Evolutionary conservation across 2,797 vertebrate species (phyloP), one percentile per base, ranked within the genome.

Genomic region (Hydrolagus colliei): DNA sequence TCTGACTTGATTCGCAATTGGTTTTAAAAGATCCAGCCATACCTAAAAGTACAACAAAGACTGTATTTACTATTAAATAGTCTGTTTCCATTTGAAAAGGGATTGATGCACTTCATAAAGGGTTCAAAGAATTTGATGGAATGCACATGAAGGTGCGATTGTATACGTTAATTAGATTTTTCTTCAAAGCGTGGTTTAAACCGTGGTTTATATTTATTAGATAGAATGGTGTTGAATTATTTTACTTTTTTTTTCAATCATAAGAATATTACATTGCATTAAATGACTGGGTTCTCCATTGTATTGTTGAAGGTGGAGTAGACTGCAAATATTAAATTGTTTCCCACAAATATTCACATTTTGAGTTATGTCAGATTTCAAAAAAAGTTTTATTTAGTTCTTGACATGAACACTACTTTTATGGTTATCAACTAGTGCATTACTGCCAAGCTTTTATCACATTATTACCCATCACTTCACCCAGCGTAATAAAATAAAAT

Each of bases 21-120:
- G 98, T 90, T 99, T 99, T 91, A 98, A 91, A 87, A 98, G 96
- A 91, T 99, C 98, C 27, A 99, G 93, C 98, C 98, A 99, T 87
- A 99, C 96, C 98, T 99, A 90, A 73, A 91, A 90, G 87, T 63
- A 87, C 9, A 73, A 85, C 9, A n/a, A 18, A 86, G 13, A 9
- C 41, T 41, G 11, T 16, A 77, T 14, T 61, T 32, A 67, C n/a
- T 16, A 71, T 77, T 77, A 71, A 68, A 35, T 84, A 84, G 35
- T 68, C 2, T 4, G 12, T 68, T 68, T 84, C 65, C n/a, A 59
- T 61, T 77, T 77, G 18, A 77, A 61, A 52, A 52, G 41, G 41
- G 41, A 6, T 52, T 52, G 41, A 52, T 52, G 41, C 52, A 77
- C 52, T 77, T 20, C 75, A 61, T n/a, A n/a, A 61, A 4, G 52